These are phyloP conservation scores for Eupithecia tripunctaria DNA, from an alignment of 2,888 invertebrate genomes.

Conservation along the genomic window DNA sequence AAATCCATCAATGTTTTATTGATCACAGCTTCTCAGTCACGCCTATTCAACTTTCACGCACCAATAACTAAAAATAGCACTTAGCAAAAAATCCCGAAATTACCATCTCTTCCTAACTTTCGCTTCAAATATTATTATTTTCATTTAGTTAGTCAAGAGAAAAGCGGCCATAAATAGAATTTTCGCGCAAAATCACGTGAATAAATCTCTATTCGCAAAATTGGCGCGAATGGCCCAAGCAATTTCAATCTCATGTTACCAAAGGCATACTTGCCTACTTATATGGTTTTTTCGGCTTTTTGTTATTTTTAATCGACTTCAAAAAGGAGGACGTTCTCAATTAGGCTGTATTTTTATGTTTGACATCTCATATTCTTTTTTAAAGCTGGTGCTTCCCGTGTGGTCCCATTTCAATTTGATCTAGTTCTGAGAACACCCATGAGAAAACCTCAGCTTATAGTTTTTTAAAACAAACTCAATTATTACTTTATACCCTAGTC, in stretches of 20 bases:
- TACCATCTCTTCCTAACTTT: background rate
- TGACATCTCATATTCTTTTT: too few relatives aligned
- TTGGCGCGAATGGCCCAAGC: background rate
- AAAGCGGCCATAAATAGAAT: background rate
- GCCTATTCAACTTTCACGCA: background rate
- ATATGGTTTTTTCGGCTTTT: background rate
- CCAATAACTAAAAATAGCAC: background rate
- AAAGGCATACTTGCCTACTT: background rate
- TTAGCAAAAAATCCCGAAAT: background rate
- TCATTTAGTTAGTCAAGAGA: background rate
- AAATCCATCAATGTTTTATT: background rate
- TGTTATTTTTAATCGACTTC: too few relatives aligned
- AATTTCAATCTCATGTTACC: background rate
- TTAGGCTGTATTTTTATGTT: too few relatives aligned
- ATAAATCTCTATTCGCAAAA: background rate
- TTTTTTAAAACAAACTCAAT: too few relatives aligned
- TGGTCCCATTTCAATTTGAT: too few relatives aligned
- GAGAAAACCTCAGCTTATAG: too few relatives aligned
- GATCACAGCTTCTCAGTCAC: background rate
- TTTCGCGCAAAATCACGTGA: background rate
- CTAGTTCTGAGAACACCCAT: too few relatives aligned
- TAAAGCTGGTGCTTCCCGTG: too few relatives aligned
- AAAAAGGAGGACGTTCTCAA: too few relatives aligned
- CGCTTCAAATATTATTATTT: background rate
- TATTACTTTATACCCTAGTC: background rate